Evolutionary conservation across 2,797 vertebrate genomes (phyloP).

Genomic region (Knipowitschia caucasica): DNA sequence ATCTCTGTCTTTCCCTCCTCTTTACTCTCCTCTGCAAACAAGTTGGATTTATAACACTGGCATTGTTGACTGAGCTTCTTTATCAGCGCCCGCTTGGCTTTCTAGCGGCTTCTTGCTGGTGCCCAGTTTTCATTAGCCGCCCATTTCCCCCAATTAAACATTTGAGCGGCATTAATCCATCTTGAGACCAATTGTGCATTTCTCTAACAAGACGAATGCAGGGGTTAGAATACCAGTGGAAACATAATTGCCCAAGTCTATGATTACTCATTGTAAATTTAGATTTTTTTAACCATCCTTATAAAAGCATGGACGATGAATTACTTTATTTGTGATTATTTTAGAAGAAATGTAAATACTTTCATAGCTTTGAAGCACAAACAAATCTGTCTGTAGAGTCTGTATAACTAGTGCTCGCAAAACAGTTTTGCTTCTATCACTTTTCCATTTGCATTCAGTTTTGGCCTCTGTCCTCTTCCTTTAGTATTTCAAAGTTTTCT

Average conservation of each 20-base stretch:
- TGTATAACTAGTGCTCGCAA: no score
- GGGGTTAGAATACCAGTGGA: background rate
- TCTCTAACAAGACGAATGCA: background rate
- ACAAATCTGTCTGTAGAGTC: no score
- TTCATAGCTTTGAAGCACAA: no score
- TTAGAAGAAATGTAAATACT: no score
- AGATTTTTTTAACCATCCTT: no score
- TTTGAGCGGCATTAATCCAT: background rate
- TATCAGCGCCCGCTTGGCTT: constrained; percentile 29
- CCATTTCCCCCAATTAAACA: constrained; percentile 4
- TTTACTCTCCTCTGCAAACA: constrained; percentile 21
- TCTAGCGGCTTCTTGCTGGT: constrained; percentile 34
- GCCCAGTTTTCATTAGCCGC: constrained; percentile 26
- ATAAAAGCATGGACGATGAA: no score
- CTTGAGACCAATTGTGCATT: background rate
- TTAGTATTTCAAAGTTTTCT: no score
- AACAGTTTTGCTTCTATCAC: no score
- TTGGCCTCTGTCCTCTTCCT: no score
- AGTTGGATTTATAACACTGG: constrained; percentile 27
- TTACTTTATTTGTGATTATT: no score
- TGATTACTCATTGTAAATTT: background rate
- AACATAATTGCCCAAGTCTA: background rate
- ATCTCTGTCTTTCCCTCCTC: constrained; percentile 5
- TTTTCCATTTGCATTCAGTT: no score
- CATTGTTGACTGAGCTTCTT: constrained; percentile 27